Base-by-base conservation (phyloP, 2,797 vertebrate genomes). In the Schizopygopsis pylzovi region DNA sequence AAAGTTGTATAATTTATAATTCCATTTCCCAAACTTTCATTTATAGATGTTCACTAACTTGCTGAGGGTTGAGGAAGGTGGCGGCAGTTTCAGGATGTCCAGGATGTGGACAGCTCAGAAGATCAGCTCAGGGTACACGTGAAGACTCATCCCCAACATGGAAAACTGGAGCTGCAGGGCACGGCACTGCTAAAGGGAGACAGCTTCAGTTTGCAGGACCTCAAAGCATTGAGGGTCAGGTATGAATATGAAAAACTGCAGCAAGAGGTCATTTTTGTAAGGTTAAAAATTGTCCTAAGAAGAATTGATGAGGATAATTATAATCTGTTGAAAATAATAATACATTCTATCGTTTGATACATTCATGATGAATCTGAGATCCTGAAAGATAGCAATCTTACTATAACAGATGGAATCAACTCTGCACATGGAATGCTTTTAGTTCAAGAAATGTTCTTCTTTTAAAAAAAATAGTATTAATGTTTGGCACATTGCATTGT, bases 281-380 rank as follows among this genome's bases (percentile, higher is more conserved):
- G 1, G 63, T 28, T 13, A 8, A 47, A 22, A 84, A 12, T 39
- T 25, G 37, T 61, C n/a, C 45, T 82, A 33, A 47, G 47, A 52
- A 15, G 6, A 85, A 33, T 56, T 67, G 4, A 63, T 65, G 28
- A 6, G 11, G 28, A 15, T 12, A 20, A 63, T 67, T 18, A 47
- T 77, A 3, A 61, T 61, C 16, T 77, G n/a, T 45, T 72, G 28
- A 71, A 43, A 6, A 63, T 61, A 28, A 70, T 15, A 83, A 2
- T 65, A 41, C 25, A 12, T 5, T 25, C 41, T 37, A 3, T 67
- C 52, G 76, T 15, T 41, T 73, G 33, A 88, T 98, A 97, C 91
- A 93, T 96, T 91, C 96, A 95, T 49, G 97, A 98, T 65, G 97
- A 97, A 94, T 97, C 97, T 3, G 97, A 98, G 93, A 97, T 96